These are phyloP conservation scores for Zaprionus tsacasi DNA, from an alignment of 1,140 invertebrate genomes.

Conservation along the genomic window DNA sequence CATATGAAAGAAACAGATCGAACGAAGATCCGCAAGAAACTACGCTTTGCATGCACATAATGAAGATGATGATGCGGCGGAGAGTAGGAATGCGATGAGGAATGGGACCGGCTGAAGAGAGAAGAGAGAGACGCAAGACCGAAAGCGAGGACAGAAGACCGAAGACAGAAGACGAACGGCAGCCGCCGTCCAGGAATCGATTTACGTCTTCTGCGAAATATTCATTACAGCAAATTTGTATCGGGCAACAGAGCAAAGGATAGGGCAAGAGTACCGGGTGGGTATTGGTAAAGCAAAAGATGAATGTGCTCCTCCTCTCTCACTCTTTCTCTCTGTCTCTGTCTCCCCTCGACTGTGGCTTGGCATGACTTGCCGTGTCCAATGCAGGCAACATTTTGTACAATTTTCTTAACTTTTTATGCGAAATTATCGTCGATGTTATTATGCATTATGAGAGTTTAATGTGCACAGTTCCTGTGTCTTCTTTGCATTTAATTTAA, in stretches of 20 bases:
- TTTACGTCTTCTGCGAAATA: slow-evolving; percentile 77
- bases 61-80: slow-evolving; percentile 44
- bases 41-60: slow-evolving; percentile 50
- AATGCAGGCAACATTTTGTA: slow-evolving; percentile 49
- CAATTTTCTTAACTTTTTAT: slow-evolving; percentile 50
- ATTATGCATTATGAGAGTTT: slow-evolving; percentile 75
- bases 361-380: slow-evolving; percentile 48
- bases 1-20: slow-evolving; percentile 1
- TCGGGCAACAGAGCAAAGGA: slow-evolving; percentile 35
- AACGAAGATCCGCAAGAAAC: slow-evolving; percentile 19
- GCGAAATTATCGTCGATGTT: slow-evolving; percentile 75
- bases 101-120: neutral
- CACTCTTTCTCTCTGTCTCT: slow-evolving; percentile 4
- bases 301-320: slow-evolving; percentile 12
- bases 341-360: slow-evolving; percentile 11
- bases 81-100: slow-evolving; percentile 6
- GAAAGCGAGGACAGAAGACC: neutral
- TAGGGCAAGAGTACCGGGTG: slow-evolving; percentile 16
- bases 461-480: slow-evolving; percentile 74
- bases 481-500: slow-evolving; percentile 51
- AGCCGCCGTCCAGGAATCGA: slow-evolving; percentile 60
- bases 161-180: slow-evolving; percentile 1
- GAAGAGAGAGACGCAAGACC: neutral
- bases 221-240: slow-evolving; percentile 76
- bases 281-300: slow-evolving; percentile 32